These are phyloP conservation scores for Nasua narica DNA, from an alignment of 2,797 vertebrate genomes.

Conservation along the genomic window DNA sequence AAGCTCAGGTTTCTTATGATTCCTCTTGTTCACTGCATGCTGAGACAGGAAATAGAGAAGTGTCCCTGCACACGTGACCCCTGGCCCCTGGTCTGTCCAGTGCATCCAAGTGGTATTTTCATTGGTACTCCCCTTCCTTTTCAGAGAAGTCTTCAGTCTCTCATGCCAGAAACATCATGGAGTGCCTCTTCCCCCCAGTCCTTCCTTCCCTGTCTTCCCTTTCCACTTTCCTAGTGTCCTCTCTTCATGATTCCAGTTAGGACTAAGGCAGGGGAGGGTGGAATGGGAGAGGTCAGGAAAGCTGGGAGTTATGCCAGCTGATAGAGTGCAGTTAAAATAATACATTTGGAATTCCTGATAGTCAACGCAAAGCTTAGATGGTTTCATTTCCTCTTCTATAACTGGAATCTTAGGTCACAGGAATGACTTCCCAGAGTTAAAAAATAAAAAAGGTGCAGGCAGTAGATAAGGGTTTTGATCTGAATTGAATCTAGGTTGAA, in stretches of 20 bases:
- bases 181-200: not conserved
- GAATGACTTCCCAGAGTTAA: slow-evolving; percentile 14
- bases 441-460: slow-evolving; percentile 16
- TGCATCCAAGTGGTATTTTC: not conserved
- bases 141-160: not conserved
- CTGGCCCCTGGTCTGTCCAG: fast-evolving
- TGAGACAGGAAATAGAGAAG: not conserved
- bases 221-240: not conserved
- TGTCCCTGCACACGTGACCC: not conserved
- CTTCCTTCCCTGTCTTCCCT: not conserved
- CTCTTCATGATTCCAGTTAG: not conserved
- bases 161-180: not conserved
- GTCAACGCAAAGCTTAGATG: not conserved
- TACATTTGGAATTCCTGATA: not conserved
- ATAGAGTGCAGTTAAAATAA: not conserved
- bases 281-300: not conserved
- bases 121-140: not conserved
- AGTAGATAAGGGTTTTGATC: slow-evolving; percentile 60
- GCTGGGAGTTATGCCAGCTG: not conserved
- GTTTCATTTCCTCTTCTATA: slow-evolving; percentile 27
- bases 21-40: not conserved
- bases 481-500: slow-evolving; percentile 29
- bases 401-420: slow-evolving; percentile 28
- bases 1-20: not conserved
- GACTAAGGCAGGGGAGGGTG: not conserved